Evolutionary conservation across 2,888 invertebrate genomes (phyloP), one percentile per base, ranked within the genome.

Genomic region (Antheraea assamensis): DNA sequence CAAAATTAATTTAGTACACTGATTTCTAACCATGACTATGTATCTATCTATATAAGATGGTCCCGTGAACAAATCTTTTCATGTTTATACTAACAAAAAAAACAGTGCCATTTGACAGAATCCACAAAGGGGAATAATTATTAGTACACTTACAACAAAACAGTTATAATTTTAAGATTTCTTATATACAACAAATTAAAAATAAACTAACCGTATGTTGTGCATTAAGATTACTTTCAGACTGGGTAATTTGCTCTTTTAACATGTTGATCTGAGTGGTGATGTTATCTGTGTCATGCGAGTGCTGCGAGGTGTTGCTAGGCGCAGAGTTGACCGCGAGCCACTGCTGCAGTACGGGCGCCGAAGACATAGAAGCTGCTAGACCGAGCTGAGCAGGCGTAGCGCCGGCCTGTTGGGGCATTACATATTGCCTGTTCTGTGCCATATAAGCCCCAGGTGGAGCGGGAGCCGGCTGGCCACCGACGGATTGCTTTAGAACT

Each of bases 161-260:
- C n/a, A n/a, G n/a, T n/a, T n/a, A n/a, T n/a, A n/a, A n/a, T n/a
- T n/a, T n/a, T n/a, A n/a, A n/a, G n/a, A n/a, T n/a, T n/a, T n/a
- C n/a, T n/a, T n/a, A n/a, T n/a, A n/a, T n/a, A 27, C 2, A 64
- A 42, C 47, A 24, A 64, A 17, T n/a, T 64, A 64, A 30, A 64
- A 68, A 35, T 7, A 74, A 73, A 84, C 96, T 93, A 84, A 98
- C 98, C 87, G 98, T 96, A 90, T 99, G 98, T 88, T 99, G 99
- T 73, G 99, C 99, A 82, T 97, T 97, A 78, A 99, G 95, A 95
- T 99, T 99, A 86, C 97, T 97, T 91, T 99, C 99, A 85, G 99
- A 99, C 90, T 99, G 99, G 82, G 97, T 96, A 78, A 99, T 98
- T 95, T 99, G 98, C 87, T 98, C 98, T 87, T 97, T 97, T 78